phyloP scores from a whole-genome alignment of 2,888 invertebrate species.

The Clepsis dumicolana region DNA sequence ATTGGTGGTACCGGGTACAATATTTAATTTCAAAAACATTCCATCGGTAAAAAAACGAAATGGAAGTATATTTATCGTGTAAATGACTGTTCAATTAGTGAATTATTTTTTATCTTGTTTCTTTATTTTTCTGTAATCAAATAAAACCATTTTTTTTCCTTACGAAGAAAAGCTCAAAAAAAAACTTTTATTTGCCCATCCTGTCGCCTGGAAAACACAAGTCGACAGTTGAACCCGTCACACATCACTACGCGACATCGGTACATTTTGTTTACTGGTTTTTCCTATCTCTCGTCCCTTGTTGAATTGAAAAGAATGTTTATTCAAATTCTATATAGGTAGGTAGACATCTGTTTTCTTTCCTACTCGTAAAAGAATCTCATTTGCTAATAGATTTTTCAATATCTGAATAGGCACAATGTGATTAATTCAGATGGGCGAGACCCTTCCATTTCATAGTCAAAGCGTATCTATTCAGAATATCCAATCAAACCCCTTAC shows the following conservation, averaged over 20 bases:
- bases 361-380: constrained; percentile 10
- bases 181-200: constrained; percentile 15
- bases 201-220: constrained; percentile 23
- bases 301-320: constrained; percentile 29
- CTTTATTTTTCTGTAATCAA: background rate
- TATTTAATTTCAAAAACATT: background rate
- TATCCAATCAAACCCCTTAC: constrained; percentile 46
- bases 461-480: constrained; percentile 50
- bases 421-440: constrained; percentile 31
- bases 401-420: constrained; percentile 30
- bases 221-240: constrained; percentile 29
- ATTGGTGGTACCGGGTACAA: constrained; percentile 22
- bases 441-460: constrained; percentile 43
- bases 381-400: constrained; percentile 22
- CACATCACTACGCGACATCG: constrained; percentile 29
- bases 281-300: constrained; percentile 17
- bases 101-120: background rate
- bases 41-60: background rate
- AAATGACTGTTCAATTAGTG: background rate
- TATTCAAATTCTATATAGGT: constrained; percentile 21
- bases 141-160: background rate
- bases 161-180: background rate
- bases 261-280: constrained; percentile 29
- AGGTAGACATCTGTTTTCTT: constrained; percentile 14
- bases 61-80: background rate